These are phyloP conservation scores for Phasianus colchicus DNA, from an alignment of 2,113 vertebrate species.

Conservation along the genomic window DNA sequence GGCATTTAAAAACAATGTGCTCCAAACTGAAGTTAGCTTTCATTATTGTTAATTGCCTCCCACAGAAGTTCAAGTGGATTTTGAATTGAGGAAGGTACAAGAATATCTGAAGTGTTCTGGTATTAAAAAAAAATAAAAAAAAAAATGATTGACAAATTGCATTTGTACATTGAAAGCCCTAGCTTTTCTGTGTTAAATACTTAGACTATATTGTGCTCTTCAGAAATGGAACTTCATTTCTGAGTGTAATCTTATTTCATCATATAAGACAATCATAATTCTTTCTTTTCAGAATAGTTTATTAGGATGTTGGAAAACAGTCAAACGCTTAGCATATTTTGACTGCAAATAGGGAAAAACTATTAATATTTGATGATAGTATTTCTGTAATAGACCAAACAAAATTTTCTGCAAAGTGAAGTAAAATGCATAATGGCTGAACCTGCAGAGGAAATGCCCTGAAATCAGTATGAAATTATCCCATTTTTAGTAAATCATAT, in stretches of 20 bases:
- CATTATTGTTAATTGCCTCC: not conserved
- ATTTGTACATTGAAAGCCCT: not conserved
- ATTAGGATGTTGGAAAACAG: slow-evolving; percentile 30
- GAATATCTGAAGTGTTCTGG: not conserved
- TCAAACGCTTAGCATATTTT: not conserved
- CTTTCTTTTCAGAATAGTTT: not conserved
- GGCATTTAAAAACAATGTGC: not conserved
- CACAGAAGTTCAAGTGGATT: slow-evolving; percentile 12
- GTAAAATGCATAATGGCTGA: not conserved
- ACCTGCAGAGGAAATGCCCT: not conserved
- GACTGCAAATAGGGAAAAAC: not conserved
- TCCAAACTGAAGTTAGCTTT: not conserved
- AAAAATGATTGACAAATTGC: not conserved
- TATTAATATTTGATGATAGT: slow-evolving; percentile 43
- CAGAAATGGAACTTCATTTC: not conserved
- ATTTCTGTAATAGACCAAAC: slow-evolving; percentile 24
- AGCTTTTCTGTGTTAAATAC: not conserved
- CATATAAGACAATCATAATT: not conserved
- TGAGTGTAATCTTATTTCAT: not conserved
- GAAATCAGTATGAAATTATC: not conserved
- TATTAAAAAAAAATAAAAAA: not conserved
- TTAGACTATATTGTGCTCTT: not conserved
- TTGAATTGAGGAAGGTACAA: not conserved
- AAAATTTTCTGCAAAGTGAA: not conserved
- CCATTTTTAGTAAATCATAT: not conserved